Evolutionary conservation across 2,888 invertebrate species (phyloP).

Genomic region (Muschampia plurimacula): DNA sequence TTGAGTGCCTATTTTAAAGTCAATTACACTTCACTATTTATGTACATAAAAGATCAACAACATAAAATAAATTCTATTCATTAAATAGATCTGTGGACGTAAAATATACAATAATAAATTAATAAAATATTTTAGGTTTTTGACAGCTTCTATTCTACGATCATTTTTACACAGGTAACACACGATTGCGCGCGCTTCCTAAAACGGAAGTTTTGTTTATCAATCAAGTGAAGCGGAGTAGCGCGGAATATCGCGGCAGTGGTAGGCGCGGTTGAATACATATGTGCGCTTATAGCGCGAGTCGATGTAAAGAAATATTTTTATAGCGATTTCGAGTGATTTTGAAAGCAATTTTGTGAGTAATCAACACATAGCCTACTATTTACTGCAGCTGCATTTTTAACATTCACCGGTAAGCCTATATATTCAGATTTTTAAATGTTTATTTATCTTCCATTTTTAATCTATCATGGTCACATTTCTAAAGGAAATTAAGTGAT

Average conservation of each 20-base stretch:
- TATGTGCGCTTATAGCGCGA: constrained; percentile 57
- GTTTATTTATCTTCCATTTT: neutral
- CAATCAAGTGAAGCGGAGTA: constrained; percentile 66
- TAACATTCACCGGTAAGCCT: constrained; percentile 30
- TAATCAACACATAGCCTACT: neutral
- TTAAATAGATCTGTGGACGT: too few species aligned
- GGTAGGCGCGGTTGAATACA: constrained; percentile 54
- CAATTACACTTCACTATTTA: too few species aligned
- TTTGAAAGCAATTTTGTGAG: constrained; percentile 34
- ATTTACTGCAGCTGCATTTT: constrained; percentile 10
- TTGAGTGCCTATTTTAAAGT: too few species aligned
- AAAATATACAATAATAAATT: too few species aligned
- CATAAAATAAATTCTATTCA: too few species aligned
- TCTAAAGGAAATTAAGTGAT: too few species aligned
- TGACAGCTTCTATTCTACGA: too few species aligned
- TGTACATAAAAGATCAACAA: too few species aligned
- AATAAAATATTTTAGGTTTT: too few species aligned
- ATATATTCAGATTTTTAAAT: too few species aligned
- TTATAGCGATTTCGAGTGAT: constrained; percentile 42
- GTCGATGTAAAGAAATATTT: constrained; percentile 53
- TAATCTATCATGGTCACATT: constrained; percentile 1
- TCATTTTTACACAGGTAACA: constrained; percentile 52
- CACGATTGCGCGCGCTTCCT: constrained; percentile 77
- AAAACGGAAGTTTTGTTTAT: constrained; percentile 80
- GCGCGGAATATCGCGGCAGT: constrained; percentile 53